Percentiles rank a stretch among this genome's conserved stretches.
phyloP scores from a whole-genome alignment of 1,140 invertebrate genomes.

The Helicoverpa armigera region DNA sequence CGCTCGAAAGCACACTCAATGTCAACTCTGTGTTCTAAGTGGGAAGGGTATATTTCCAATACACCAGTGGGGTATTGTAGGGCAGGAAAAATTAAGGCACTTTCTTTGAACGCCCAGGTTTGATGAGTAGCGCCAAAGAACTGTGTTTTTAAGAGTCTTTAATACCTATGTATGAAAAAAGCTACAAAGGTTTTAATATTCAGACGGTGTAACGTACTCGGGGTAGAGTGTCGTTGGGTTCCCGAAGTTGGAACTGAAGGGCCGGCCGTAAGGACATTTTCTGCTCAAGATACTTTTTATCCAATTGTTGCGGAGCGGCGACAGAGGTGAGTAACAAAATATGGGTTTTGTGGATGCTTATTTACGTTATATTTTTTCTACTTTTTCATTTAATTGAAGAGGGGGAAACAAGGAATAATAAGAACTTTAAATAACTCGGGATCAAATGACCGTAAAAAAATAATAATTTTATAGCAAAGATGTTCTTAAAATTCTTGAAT shows the following conservation, averaged over 20 bases:
- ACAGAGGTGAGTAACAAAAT: constrained; percentile 43
- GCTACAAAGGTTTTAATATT: constrained; percentile 73
- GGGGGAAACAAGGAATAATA: neutral
- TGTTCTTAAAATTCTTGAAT: too few species aligned
- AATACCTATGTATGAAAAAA: constrained; percentile 66
- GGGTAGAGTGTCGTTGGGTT: constrained; percentile 69
- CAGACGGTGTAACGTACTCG: constrained; percentile 70
- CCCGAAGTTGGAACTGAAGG: constrained; percentile 62
- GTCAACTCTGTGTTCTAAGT: constrained; percentile 11
- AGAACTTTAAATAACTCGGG: neutral
- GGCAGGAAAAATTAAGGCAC: constrained; percentile 45
- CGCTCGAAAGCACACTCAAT: neutral
- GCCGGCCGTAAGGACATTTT: constrained; percentile 63
- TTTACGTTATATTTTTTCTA: neutral
- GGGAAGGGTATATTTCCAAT: constrained; percentile 28
- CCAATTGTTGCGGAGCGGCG: constrained; percentile 65
- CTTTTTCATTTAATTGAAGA: neutral
- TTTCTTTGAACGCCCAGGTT: constrained; percentile 62
- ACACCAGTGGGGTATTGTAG: neutral
- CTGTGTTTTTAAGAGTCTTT: constrained; percentile 66
- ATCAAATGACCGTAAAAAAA: too few species aligned
- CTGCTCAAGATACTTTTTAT: constrained; percentile 72
- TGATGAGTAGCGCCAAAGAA: constrained; percentile 67
- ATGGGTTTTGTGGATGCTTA: constrained; percentile 25
- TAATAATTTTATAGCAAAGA: too few species aligned